Conservation (phyloP, 2,797 vertebrate genomes). For the Limnodromus scolopaceus region DNA sequence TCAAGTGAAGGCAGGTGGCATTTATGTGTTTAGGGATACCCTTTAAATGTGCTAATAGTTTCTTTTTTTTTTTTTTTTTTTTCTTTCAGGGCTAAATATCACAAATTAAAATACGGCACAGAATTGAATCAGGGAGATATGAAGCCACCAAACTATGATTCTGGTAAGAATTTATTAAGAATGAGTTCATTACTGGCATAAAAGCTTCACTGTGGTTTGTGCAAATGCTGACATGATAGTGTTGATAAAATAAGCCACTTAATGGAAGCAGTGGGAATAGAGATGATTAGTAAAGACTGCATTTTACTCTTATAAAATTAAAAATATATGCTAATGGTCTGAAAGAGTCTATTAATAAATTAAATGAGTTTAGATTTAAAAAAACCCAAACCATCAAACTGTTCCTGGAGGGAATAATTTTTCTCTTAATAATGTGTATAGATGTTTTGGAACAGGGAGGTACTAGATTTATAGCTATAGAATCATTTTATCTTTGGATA, state of each 20-base stretch:
- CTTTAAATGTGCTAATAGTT: not conserved
- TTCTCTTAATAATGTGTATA: not conserved
- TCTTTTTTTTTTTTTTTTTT: conserved; percentile 10
- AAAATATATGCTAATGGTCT: not conserved
- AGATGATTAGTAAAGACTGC: not conserved
- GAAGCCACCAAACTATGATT: conserved; percentile 98
- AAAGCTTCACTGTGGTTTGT: not conserved
- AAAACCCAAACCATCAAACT: not conserved
- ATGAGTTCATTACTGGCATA: not conserved
- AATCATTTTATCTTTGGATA: not conserved
- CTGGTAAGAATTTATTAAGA: conserved; percentile 86
- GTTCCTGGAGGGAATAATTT: not conserved
- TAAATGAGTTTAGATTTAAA: not conserved
- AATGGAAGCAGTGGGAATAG: not conserved
- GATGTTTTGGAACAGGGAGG: not conserved
- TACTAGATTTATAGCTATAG: not conserved
- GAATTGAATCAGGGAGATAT: conserved; percentile 98
- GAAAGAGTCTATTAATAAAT: not conserved
- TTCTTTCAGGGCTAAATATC: conserved; percentile 92
- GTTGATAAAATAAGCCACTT: not conserved
- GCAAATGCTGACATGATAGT: not conserved
- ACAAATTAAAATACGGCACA: conserved; percentile 98
- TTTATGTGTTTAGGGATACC: not conserved
- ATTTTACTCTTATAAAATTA: not conserved
- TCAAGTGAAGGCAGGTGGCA: not conserved